Evolutionary conservation across 2,888 invertebrate genomes (phyloP), one percentile per base, ranked within the genome.

Genomic region (Microplitis manilae): DNA sequence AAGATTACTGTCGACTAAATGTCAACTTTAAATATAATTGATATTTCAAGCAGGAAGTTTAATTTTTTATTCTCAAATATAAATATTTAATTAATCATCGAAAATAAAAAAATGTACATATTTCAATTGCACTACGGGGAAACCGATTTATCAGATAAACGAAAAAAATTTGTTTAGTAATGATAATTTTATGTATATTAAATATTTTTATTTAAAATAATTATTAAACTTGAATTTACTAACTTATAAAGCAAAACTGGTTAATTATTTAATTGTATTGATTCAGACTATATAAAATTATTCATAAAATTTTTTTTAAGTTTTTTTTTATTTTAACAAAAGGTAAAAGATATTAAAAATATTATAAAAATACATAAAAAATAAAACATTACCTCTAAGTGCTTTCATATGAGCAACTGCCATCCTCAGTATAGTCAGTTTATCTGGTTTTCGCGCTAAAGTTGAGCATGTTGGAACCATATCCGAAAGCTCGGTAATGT

Each of bases 381-480:
- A 20, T 15, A 67, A 50, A 67, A n/a, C 59, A 70, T 77, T 90
- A 96, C 97, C 98, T 93, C 98, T 93, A 78, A 99, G 93, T 75
- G 96, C 96, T 92, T 99, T 98, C 99, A 99, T 99, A 90, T 99
- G 99, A 20, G 98, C 98, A 79, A 99, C 99, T 69, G 99, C 99
- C 99, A 99, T 99, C 87, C 99, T 94, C 80, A 99, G 93, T 90
- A 99, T 99, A 85, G 99, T 99, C 81, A 99, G 94, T 91, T 99
- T 99, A 93, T 99, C 99, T 72, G 99, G 99, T 91, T 99, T 99
- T 84, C 99, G 94, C 76, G 99, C 99, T 84, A 99, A 93, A 69
- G 98, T 98, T 88, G 97, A 97, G 92, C 98, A 98, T 86, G 99
- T 98, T 87, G 99, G 99, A 88, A 99, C 98, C 99, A 99, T 99